These are phyloP conservation scores for Megathymus violae DNA, from an alignment of 1,140 invertebrate species.

Conservation along the genomic window DNA sequence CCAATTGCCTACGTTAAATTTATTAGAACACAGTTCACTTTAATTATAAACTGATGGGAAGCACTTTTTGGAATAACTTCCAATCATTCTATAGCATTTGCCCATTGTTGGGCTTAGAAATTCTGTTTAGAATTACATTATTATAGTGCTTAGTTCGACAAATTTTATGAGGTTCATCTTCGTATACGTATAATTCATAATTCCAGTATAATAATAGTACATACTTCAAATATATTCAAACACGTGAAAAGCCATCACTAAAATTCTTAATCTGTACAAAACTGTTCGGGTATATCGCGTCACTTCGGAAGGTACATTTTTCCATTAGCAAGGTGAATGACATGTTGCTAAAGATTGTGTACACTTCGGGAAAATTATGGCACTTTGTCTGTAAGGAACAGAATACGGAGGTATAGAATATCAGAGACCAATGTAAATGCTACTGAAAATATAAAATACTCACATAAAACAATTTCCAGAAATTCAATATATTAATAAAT, in stretches of 20 bases:
- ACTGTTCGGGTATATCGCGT: conserved; percentile 8
- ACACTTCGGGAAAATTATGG: conserved; percentile 22
- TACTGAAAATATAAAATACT: not conserved
- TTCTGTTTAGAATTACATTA: too few relatives aligned
- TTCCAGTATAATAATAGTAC: too few relatives aligned
- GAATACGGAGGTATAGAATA: conserved; percentile 1
- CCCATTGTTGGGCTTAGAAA: too few relatives aligned
- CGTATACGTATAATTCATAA: too few relatives aligned
- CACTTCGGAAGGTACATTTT: conserved; percentile 1
- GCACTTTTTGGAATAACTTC: too few relatives aligned
- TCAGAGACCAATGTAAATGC: not conserved
- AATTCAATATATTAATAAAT: too few relatives aligned
- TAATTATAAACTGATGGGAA: too few relatives aligned
- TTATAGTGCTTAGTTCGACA: too few relatives aligned
- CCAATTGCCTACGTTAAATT: not conserved
- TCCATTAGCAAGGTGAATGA: conserved; percentile 30
- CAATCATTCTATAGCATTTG: too few relatives aligned
- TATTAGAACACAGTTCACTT: not conserved
- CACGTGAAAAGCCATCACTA: not conserved
- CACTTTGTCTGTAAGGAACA: conserved; percentile 20
- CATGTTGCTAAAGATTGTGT: conserved; percentile 17
- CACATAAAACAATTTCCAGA: too few relatives aligned
- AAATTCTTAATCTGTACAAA: not conserved
- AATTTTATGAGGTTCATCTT: too few relatives aligned
- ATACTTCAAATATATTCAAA: too few relatives aligned